A percentile compares a stretch with the other conserved stretches of the same genome.
Conservation (phyloP, 1,140 invertebrate genomes). For the Eupristina koningsbergeri region DNA sequence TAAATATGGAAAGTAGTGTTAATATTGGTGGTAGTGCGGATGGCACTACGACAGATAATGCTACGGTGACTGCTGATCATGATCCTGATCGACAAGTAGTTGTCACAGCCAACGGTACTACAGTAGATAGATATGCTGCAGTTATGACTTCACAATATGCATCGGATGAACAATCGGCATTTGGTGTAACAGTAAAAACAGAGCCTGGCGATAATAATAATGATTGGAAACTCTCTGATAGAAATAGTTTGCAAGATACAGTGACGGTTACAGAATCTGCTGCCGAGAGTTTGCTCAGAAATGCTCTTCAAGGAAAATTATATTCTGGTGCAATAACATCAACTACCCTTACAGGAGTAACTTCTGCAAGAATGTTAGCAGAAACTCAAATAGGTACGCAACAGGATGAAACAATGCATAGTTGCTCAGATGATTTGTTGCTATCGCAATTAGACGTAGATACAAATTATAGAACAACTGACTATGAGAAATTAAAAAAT, state of each 20-base stretch:
- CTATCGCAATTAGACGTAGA: conserved; percentile 82
- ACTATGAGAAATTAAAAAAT: conserved; percentile 74
- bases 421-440: conserved; percentile 81
- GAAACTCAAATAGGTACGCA: conserved; percentile 51
- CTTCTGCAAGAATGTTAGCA: background rate
- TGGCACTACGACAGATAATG: conserved; percentile 39
- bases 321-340: conserved; percentile 60
- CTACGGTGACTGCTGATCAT: conserved; percentile 52
- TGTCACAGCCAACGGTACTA: conserved; percentile 54
- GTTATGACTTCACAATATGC: conserved; percentile 65
- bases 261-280: conserved; percentile 70
- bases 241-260: conserved; percentile 78
- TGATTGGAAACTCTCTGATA: conserved; percentile 84
- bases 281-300: conserved; percentile 83
- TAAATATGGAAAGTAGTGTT: conserved; percentile 68
- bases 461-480: conserved; percentile 62
- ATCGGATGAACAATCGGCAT: conserved; percentile 67
- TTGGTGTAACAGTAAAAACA: conserved; percentile 74
- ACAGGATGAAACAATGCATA: conserved; percentile 79
- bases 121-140: conserved; percentile 61
- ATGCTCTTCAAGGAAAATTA: conserved; percentile 83
- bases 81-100: conserved; percentile 59
- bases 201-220: conserved; percentile 80
- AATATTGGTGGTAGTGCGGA: conserved; percentile 43
- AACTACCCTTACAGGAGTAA: conserved; percentile 19